Base-by-base conservation (phyloP, 2,113 vertebrate genomes). In the Ranitomeya imitator region DNA sequence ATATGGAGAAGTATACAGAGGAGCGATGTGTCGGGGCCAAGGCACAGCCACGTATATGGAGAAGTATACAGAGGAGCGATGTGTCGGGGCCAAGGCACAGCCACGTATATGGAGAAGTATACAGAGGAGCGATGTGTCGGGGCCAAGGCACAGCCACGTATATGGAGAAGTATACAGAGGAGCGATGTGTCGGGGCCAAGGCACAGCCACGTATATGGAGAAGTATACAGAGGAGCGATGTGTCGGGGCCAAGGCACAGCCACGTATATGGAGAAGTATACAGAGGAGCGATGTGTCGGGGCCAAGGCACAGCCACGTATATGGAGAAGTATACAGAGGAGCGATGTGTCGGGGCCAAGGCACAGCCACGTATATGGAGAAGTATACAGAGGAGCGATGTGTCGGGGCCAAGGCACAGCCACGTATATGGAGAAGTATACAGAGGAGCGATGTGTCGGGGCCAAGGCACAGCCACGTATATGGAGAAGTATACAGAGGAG, bases 341-440 rank as follows among this genome's bases (percentile, higher is more conserved):
- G 6, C 61, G 10, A 52, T 83, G 80, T 83, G 15, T 31, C 26
- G 2, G 26, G 18, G n/a, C n/a, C n/a, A n/a, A n/a, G n/a, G n/a
- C n/a, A n/a, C n/a, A n/a, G n/a, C n/a, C n/a, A n/a, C n/a, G n/a
- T n/a, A n/a, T n/a, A 67, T 2, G 12, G 61, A 12, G 37, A 65
- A n/a, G 80, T 51, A 83, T 63, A 83, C 51, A 83, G 80, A 52
- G 60, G 31, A 37, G 6, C 61, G 10, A 52, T 83, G 80, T 83
- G 15, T 31, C 26, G 2, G 26, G 18, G n/a, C n/a, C n/a, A n/a
- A n/a, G n/a, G n/a, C n/a, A n/a, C n/a, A n/a, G n/a, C n/a, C n/a
- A n/a, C n/a, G n/a, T n/a, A n/a, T n/a, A 67, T 2, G 12, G 61
- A 12, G 37, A 65, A n/a, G 80, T 51, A 83, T 63, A 83, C 51